These are phyloP conservation scores for Aleiodes leptofemur DNA, from an alignment of 2,888 invertebrate species.

Conservation along the genomic window DNA sequence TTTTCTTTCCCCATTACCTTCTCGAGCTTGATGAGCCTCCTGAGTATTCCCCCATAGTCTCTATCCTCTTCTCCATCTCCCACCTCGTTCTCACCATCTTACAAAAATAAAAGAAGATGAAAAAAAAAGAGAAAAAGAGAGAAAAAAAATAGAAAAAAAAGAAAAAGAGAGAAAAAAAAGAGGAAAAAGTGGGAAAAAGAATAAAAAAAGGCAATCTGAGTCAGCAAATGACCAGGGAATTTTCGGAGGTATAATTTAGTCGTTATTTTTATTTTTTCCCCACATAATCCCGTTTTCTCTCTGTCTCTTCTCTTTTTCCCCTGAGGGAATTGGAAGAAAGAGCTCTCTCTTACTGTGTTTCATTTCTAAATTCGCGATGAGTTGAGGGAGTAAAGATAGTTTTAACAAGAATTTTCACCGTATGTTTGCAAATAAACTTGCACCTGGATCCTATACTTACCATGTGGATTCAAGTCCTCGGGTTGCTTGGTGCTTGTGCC, in stretches of 20 bases:
- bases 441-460: slow-evolving; percentile 51
- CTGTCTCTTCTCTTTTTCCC: neutral
- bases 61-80: slow-evolving; percentile 64
- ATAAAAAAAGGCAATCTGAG: slow-evolving; percentile 15
- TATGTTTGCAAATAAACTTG: slow-evolving; percentile 2
- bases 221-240: slow-evolving; percentile 16
- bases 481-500: slow-evolving; percentile 57
- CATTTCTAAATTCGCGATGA: slow-evolving; percentile 48
- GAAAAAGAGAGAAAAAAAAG: neutral
- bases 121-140: neutral
- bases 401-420: slow-evolving; percentile 48
- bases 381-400: slow-evolving; percentile 55
- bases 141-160: slow-evolving; percentile 22
- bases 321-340: too few species aligned
- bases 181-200: neutral
- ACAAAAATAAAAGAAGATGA: slow-evolving; percentile 34
- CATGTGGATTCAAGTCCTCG: slow-evolving; percentile 58
- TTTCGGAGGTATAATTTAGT: slow-evolving; percentile 34
- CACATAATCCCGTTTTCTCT: neutral
- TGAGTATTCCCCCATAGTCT: slow-evolving; percentile 69
- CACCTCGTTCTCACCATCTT: slow-evolving; percentile 72
- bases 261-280: slow-evolving; percentile 31
- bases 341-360: neutral
- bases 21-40: slow-evolving; percentile 70
- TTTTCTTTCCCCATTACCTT: slow-evolving; percentile 59